Base-by-base conservation (phyloP, 2,113 vertebrate genomes). In the Tyrannus savana region DNA sequence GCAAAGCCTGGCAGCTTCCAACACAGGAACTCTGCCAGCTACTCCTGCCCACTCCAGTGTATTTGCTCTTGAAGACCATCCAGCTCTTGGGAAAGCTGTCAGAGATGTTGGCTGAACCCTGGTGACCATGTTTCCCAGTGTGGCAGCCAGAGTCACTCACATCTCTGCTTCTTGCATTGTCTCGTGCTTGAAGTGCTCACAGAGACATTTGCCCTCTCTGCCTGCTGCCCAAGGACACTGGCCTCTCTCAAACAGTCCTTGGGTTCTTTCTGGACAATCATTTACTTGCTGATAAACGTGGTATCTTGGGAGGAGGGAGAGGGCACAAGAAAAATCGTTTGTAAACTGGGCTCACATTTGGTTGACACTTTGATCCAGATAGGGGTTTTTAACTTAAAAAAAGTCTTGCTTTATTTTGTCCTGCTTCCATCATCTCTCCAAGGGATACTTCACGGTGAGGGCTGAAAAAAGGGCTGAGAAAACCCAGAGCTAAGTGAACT, bases 241-340 rank as follows among this genome's bases (percentile, higher is more conserved):
- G 25, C 62, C 76, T 49, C 46, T 52, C 76, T 77, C 53, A 66
- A 77, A 31, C 14, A 63, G 79, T 55, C 55, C 47, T 62, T 77
- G 41, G 23, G 10, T 73, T 86, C 67, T 42, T 37, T 69, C 83
- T 88, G 64, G 80, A 55, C 86, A 97, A 97, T 96, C 89, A 95
- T 95, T 97, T 93, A 96, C 93, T 56, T 87, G 73, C 30, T 27
- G 12, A 74, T 75, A 90, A 84, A 90, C 56, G 76, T 0, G 4
- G 27, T 41, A 89, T 89, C 83, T 62, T 90, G 52, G 30, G 56
- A 95, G 46, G 68, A 88, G 63, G 49, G 79, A 79, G 66, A 84
- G 7, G 5, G 52, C 28, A 31, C 24, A 55, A 74, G 44, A 81
- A 84, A 84, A 89, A 56, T 39, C 0, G n/a, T 69, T 80, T 59